phyloP scores from a whole-genome alignment of 2,888 invertebrate genomes.

The Scaptomyza flava region DNA sequence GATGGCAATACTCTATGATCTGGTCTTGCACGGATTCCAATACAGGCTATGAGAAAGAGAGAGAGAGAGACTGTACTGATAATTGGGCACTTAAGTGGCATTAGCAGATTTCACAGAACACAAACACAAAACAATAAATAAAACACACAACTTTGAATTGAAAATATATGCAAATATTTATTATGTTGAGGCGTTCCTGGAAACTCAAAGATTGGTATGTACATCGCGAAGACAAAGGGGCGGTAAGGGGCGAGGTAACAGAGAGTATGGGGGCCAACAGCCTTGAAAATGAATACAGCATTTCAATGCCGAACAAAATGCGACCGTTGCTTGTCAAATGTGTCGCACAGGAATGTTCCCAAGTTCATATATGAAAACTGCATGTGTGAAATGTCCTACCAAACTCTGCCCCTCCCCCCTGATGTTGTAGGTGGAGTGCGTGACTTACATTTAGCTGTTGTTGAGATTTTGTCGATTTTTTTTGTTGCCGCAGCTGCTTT shows the following conservation, averaged over 20 bases:
- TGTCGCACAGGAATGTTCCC: slow-evolving; percentile 72
- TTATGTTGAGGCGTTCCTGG: slow-evolving; percentile 61
- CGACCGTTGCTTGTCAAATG: slow-evolving; percentile 70
- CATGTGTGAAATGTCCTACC: slow-evolving; percentile 46
- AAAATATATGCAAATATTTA: slow-evolving; percentile 69
- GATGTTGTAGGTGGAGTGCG: slow-evolving; percentile 51
- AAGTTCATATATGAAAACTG: slow-evolving; percentile 40
- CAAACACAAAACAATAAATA: slow-evolving; percentile 2
- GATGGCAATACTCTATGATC: slow-evolving; percentile 54
- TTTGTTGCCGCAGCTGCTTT: slow-evolving; percentile 50
- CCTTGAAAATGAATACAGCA: slow-evolving; percentile 73
- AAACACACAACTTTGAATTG: slow-evolving; percentile 28
- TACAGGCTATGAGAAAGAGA: slow-evolving; percentile 6
- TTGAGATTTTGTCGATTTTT: slow-evolving; percentile 63
- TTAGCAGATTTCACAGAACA: slow-evolving; percentile 56
- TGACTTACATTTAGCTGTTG: slow-evolving; percentile 71
- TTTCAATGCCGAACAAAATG: slow-evolving; percentile 68
- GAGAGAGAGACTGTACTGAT: slow-evolving; percentile 44
- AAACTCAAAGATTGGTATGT: slow-evolving; percentile 46
- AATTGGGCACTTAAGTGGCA: slow-evolving; percentile 79
- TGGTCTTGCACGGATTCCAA: slow-evolving; percentile 15
- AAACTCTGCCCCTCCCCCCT: neutral
- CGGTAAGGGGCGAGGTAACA: neutral
- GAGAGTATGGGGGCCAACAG: slow-evolving; percentile 51
- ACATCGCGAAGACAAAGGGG: neutral